Evolutionary conservation across 2,113 vertebrate genomes (phyloP).

Genomic region (Carassius gibelio): DNA sequence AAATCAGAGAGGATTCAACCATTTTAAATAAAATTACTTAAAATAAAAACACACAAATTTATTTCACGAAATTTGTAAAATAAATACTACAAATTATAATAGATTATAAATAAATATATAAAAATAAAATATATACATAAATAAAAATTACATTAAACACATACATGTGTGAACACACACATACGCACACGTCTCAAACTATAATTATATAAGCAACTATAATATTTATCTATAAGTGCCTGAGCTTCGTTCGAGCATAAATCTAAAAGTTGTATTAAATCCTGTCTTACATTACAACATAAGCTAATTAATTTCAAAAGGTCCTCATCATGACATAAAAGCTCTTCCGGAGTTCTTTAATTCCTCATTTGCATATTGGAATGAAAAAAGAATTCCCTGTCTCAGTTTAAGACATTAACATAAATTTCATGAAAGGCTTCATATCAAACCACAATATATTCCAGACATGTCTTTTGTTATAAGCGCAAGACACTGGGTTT

Average conservation of each 20-base stretch:
- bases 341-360: not conserved
- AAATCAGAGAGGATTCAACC: not conserved
- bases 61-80: too few species aligned
- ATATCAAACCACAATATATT: not conserved
- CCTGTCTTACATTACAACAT: not conserved
- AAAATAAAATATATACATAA: too few species aligned
- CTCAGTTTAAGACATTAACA: conserved; percentile 3
- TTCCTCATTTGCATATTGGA: conserved; percentile 17
- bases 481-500: conserved; percentile 24
- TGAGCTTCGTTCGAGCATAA: too few species aligned
- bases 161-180: too few species aligned
- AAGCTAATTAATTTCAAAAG: not conserved
- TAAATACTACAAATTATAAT: too few species aligned
- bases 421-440: not conserved
- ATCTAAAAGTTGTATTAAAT: not conserved
- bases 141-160: too few species aligned
- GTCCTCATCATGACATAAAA: not conserved
- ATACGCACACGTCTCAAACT: too few species aligned
- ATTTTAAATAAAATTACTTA: not conserved
- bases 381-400: not conserved
- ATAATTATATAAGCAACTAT: too few species aligned
- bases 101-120: too few species aligned
- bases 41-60: too few species aligned
- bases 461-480: not conserved
- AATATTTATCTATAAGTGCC: too few species aligned